These are phyloP conservation scores for Rhincodon typus DNA, from an alignment of 2,797 vertebrate genomes.

Conservation along the genomic window DNA sequence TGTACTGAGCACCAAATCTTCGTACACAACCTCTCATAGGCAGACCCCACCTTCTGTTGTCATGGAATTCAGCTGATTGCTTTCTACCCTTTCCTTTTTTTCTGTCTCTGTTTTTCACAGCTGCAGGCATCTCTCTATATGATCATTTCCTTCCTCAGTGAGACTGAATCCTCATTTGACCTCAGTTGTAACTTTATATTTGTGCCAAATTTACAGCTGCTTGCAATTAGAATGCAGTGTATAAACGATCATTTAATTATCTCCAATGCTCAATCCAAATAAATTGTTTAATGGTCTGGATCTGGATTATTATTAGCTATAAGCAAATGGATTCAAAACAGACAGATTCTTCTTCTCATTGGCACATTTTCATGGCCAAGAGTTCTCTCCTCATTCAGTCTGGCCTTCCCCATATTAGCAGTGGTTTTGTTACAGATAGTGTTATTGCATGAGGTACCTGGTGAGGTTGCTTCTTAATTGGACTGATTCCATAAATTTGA, in stretches of 20 bases:
- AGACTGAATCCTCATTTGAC: neutral
- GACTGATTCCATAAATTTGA: neutral
- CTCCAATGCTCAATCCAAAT: neutral
- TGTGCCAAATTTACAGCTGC: slow-evolving; percentile 19
- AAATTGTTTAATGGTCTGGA: neutral
- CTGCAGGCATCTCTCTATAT: neutral
- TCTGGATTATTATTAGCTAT: neutral
- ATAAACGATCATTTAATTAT: slow-evolving; percentile 24
- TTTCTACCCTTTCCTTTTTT: neutral
- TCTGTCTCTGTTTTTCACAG: neutral
- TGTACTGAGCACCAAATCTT: neutral
- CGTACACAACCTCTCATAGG: neutral
- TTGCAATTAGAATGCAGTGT: neutral
- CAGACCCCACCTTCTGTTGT: neutral
- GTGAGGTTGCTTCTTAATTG: neutral
- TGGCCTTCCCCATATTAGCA: neutral
- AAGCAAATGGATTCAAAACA: neutral
- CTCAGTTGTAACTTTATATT: neutral
- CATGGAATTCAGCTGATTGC: neutral
- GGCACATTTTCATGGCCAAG: neutral
- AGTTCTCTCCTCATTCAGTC: neutral
- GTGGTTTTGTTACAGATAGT: neutral
- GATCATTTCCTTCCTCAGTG: neutral
- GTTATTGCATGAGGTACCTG: neutral
- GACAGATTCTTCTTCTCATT: neutral